Evolutionary conservation across 92 coral and sea anemone species (phyloP).

Genomic region (Muricea muricata): DNA sequence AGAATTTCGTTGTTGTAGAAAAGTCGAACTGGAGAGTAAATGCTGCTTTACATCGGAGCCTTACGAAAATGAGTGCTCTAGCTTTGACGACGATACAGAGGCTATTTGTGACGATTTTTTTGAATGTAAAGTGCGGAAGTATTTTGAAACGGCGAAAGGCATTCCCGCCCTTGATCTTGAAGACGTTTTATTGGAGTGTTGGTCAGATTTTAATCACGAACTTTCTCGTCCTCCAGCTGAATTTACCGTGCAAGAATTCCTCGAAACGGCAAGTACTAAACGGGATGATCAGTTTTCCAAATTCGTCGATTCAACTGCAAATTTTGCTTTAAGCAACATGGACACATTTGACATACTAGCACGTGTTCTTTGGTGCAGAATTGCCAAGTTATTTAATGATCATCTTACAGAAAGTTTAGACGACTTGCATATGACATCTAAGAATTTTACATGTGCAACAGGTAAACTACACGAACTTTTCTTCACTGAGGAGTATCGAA

Average conservation of each 20-base stretch:
- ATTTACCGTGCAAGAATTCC: neutral
- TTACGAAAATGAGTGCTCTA: neutral
- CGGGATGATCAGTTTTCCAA: neutral
- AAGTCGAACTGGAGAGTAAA: neutral
- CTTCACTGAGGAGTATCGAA: neutral
- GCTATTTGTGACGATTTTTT: neutral
- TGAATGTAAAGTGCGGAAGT: neutral
- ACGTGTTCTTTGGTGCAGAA: neutral
- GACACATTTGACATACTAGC: neutral
- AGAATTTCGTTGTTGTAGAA: neutral
- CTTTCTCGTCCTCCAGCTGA: slow-evolving; percentile 2
- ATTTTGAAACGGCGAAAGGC: neutral
- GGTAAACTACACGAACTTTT: neutral
- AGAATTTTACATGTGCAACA: neutral
- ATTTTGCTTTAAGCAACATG: neutral
- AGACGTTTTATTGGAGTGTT: neutral
- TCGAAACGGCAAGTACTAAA: neutral
- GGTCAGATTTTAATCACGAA: neutral
- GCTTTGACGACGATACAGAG: neutral
- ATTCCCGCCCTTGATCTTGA: neutral
- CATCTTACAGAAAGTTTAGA: slow-evolving; percentile 2
- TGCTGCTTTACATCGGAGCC: neutral
- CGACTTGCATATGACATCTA: neutral
- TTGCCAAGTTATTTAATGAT: neutral
- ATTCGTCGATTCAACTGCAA: neutral